These are phyloP conservation scores for Neostethus bicornis DNA, from an alignment of 2,797 vertebrate species.

Conservation along the genomic window DNA sequence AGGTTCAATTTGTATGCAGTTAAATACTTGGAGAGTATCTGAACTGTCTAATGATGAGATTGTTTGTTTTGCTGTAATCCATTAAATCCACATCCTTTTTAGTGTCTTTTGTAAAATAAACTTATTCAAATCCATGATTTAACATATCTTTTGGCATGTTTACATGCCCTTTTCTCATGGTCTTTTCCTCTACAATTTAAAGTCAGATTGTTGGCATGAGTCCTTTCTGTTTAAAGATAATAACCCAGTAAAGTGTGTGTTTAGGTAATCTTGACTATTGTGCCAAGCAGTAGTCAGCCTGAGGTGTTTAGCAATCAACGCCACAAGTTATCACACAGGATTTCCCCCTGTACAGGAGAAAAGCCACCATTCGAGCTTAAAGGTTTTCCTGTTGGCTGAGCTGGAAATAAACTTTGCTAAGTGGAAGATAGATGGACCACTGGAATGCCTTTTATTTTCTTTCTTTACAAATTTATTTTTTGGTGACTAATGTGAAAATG, in stretches of 20 bases:
- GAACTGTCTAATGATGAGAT: background rate
- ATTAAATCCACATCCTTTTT: background rate
- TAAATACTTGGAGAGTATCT: background rate
- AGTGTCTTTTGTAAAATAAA: background rate
- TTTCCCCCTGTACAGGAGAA: slow-evolving; percentile 66
- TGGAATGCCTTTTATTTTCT: background rate
- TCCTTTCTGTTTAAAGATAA: slow-evolving; percentile 50
- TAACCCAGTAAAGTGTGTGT: slow-evolving; percentile 24
- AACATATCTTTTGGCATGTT: background rate
- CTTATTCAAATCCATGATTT: background rate
- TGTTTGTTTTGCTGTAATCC: background rate
- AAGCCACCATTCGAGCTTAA: slow-evolving; percentile 40
- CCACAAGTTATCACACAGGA: slow-evolving; percentile 67
- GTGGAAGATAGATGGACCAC: background rate
- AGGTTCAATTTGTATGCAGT: background rate
- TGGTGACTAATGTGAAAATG: background rate
- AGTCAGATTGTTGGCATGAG: slow-evolving; percentile 36
- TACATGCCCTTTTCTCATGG: background rate
- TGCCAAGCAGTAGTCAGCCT: slow-evolving; percentile 29
- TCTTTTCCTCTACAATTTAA: slow-evolving; percentile 21
- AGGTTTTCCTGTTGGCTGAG: slow-evolving; percentile 56
- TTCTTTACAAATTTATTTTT: background rate
- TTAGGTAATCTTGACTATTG: slow-evolving; percentile 20
- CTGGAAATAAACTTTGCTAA: slow-evolving; percentile 38
- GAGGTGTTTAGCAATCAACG: slow-evolving; percentile 42